Conservation (phyloP, 2,797 vertebrate species). For the Pygocentrus nattereri region DNA sequence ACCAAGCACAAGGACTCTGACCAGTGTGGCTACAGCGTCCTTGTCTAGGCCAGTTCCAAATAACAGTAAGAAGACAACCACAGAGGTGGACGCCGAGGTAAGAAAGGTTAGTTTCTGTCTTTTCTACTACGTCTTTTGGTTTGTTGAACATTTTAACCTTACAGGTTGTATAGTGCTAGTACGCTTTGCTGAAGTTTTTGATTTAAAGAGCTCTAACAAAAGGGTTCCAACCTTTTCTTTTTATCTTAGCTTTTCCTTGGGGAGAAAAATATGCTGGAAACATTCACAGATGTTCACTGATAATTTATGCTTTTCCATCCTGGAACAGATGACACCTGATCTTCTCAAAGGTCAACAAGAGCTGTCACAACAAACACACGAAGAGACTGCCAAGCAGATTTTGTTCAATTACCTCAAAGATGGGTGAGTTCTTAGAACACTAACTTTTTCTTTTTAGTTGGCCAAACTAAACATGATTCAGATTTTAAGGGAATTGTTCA, state of each 20-base stretch:
- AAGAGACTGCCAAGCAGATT: slow-evolving; percentile 98
- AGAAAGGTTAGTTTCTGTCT: slow-evolving; percentile 5
- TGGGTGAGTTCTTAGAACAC: slow-evolving; percentile 80
- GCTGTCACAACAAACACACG: slow-evolving; percentile 92
- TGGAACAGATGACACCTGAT: slow-evolving; percentile 90
- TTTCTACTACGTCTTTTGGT: neutral
- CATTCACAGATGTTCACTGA: slow-evolving; percentile 14
- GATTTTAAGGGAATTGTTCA: slow-evolving; percentile 24
- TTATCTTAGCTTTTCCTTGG: neutral
- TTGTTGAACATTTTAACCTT: neutral
- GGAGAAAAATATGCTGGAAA: neutral
- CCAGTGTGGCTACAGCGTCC: slow-evolving; percentile 56
- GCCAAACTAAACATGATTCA: neutral
- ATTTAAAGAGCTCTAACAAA: neutral
- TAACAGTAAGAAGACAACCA: slow-evolving; percentile 57
- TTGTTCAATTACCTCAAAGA: slow-evolving; percentile 97
- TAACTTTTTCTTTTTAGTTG: neutral
- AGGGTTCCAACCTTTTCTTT: neutral
- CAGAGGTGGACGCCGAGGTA: slow-evolving; percentile 76
- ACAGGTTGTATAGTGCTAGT: neutral
- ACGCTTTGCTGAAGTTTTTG: neutral
- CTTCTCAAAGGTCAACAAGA: slow-evolving; percentile 95
- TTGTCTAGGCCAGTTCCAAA: slow-evolving; percentile 61
- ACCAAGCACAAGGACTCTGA: slow-evolving; percentile 55
- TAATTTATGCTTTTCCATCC: slow-evolving; percentile 34